Evolutionary conservation across 1,140 invertebrate genomes (phyloP), one percentile per base, ranked within the genome.

Genomic region (Chironomus striatipennis): DNA sequence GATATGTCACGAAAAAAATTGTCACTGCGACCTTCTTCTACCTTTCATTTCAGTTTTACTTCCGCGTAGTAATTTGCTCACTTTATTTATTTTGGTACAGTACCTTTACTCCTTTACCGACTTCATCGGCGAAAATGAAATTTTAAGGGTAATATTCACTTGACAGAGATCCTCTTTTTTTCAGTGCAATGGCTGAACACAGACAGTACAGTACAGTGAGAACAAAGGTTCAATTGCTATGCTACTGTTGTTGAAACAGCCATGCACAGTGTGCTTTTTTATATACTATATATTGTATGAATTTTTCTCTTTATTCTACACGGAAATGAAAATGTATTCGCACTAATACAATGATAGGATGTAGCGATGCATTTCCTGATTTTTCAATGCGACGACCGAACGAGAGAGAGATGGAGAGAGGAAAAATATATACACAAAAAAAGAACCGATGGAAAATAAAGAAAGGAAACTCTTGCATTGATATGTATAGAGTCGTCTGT

Each of bases 191-290:
- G 47, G 47, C n/a, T 57, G 47, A 57, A n/a, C 12, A 57, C 47
- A 57, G 47, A 57, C 47, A 57, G 15, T 15, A 57, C 47, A 57
- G 15, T 15, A 47, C 8, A 2, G 12, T 12, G 47, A 57, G 47
- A 57, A 57, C 47, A 57, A 57, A 57, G 47, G 47, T 57, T 57
- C 9, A 57, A 57, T n/a, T 57, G 47, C 47, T 57, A 57, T 15
- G 47, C 47, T n/a, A 57, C 47, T 57, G 47, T 57, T 57, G 47
- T 57, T 57, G n/a, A n/a, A 57, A n/a, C 47, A 57, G 47, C 47
- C 47, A 57, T 57, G 47, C 47, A 57, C 47, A 57, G 43, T 10
- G 43, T 7, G 5, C 12, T 57, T 57, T n/a, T 57, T 57, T 15
- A 15, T 57, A n/a, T 57, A 12, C 12, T 12, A 5, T 34, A 34